Percentiles rank a stretch among this genome's conserved stretches.
phyloP scores from a whole-genome alignment of 2,113 vertebrate genomes.

The Kryptolebias marmoratus region DNA sequence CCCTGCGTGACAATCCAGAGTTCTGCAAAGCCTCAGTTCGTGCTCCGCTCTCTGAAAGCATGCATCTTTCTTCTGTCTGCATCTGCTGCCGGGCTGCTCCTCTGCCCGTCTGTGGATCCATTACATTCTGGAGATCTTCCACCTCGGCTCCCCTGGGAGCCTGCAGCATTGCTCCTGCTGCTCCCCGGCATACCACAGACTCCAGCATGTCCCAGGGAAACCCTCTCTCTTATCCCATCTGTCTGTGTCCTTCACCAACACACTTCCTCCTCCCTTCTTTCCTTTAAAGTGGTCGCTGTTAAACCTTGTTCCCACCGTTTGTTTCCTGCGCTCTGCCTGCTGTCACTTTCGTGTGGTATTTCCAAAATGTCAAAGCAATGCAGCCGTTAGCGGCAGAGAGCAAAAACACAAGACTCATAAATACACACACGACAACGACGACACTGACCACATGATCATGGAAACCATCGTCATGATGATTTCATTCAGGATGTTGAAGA shows the following conservation, averaged over 20 bases:
- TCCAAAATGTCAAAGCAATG: constrained; percentile 51
- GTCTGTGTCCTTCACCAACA: constrained; percentile 62
- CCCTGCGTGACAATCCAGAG: neutral
- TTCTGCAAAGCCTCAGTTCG: constrained; percentile 57
- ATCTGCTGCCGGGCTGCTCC: constrained; percentile 54
- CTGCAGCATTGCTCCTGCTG: constrained; percentile 48
- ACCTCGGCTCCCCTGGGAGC: constrained; percentile 54
- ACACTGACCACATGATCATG: constrained; percentile 87
- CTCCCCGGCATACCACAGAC: constrained; percentile 67
- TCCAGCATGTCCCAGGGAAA: constrained; percentile 55
- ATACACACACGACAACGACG: constrained; percentile 17
- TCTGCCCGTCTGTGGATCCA: constrained; percentile 40
- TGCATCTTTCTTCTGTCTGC: constrained; percentile 33
- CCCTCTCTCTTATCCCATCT: constrained; percentile 57
- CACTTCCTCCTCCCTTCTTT: constrained; percentile 15
- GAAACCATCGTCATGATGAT: constrained; percentile 89
- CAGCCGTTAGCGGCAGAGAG: constrained; percentile 13
- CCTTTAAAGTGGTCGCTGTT: neutral
- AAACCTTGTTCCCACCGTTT: constrained; percentile 27
- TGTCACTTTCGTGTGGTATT: constrained; percentile 22
- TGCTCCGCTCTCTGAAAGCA: constrained; percentile 32
- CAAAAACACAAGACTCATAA: constrained; percentile 25
- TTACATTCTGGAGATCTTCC: constrained; percentile 65
- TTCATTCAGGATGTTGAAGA: constrained; percentile 89
- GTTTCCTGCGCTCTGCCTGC: constrained; percentile 53